Conservation (phyloP, 2,888 invertebrate species). For the Formica aserva region DNA sequence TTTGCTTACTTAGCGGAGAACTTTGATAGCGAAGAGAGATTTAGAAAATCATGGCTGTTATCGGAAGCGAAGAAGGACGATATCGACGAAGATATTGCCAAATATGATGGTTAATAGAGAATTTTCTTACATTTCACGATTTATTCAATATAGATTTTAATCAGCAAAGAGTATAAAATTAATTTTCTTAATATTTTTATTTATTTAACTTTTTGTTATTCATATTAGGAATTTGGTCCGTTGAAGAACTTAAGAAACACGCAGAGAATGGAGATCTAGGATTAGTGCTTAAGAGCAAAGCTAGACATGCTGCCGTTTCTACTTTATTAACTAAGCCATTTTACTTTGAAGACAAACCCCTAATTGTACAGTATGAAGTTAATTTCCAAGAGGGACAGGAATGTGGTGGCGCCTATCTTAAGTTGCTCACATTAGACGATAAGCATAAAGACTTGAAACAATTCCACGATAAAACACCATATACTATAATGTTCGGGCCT, state of each 20-base stretch:
- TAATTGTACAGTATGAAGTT: constrained; percentile 97
- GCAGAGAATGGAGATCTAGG: constrained; percentile 94
- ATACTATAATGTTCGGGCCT: constrained; percentile 99
- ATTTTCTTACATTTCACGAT: not conserved
- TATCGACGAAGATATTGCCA: constrained; percentile 95
- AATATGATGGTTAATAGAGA: constrained; percentile 92
- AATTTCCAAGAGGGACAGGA: constrained; percentile 98
- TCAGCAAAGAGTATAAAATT: not conserved
- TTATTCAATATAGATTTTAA: not conserved
- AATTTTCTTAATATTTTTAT: not conserved
- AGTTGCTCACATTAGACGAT: constrained; percentile 93
- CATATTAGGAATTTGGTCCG: constrained; percentile 87
- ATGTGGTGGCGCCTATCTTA: constrained; percentile 99
- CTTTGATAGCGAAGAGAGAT: constrained; percentile 92
- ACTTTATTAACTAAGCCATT: constrained; percentile 92
- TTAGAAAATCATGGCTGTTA: constrained; percentile 93
- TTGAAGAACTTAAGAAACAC: constrained; percentile 92
- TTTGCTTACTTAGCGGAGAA: constrained; percentile 92
- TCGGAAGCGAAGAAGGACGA: constrained; percentile 97
- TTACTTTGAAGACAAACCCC: constrained; percentile 92
- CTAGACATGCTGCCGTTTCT: constrained; percentile 98
- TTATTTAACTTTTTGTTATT: not conserved
- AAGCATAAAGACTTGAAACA: constrained; percentile 91
- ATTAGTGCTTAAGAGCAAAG: constrained; percentile 96
- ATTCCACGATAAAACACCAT: constrained; percentile 98